A percentile compares a stretch with the other conserved stretches of the same genome.
phyloP scores from a whole-genome alignment of 2,113 vertebrate genomes.

The Pterocles gutturalis region DNA sequence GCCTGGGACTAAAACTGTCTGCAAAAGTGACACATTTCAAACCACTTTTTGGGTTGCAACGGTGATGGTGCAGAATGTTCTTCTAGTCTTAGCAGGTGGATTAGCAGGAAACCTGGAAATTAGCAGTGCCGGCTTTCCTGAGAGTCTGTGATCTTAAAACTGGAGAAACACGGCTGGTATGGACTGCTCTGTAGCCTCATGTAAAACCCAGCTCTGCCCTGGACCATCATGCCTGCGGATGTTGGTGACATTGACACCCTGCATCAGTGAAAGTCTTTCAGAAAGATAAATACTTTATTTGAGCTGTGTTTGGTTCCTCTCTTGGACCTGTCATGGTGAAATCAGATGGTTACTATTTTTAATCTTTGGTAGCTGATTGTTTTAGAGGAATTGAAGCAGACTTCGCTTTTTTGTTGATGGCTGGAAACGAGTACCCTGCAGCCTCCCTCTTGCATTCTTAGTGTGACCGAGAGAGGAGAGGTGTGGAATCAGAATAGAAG shows the following conservation, averaged over 20 bases:
- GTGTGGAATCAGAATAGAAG: constrained; percentile 17
- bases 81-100: not conserved
- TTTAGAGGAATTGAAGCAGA: constrained; percentile 51
- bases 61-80: not conserved
- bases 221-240: not conserved
- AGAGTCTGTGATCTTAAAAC: not conserved
- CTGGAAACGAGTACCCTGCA: constrained; percentile 9
- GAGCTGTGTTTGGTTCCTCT: not conserved
- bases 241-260: not conserved
- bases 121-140: not conserved
- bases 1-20: not conserved
- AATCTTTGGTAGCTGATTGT: constrained; percentile 41
- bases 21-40: not conserved
- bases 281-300: constrained; percentile 21
- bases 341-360: constrained; percentile 45
- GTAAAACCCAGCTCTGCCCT: not conserved
- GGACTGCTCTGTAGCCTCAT: not conserved
- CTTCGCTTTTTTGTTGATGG: constrained; percentile 50
- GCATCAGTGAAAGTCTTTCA: not conserved
- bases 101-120: not conserved
- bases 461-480: not conserved
- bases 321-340: not conserved
- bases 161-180: not conserved
- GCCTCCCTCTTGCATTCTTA: not conserved
- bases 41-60: not conserved